Conservation (phyloP, 2,797 vertebrate species). For the Argyrosomus regius region DNA sequence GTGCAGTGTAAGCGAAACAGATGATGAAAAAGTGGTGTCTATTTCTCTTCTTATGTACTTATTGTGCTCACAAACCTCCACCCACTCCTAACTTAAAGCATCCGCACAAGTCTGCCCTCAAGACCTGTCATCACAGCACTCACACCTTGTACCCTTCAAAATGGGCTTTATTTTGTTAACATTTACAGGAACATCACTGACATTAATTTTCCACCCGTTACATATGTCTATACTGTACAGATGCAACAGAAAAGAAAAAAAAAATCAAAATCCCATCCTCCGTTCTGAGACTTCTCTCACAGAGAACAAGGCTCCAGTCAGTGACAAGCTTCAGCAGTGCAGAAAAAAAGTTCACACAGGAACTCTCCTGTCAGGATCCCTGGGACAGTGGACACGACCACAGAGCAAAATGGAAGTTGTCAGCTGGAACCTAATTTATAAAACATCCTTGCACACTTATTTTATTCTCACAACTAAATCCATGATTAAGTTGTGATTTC, state of each 20-base stretch:
- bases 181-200: conserved; percentile 88
- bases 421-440: conserved; percentile 51
- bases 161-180: conserved; percentile 87
- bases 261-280: conserved; percentile 61
- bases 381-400: conserved; percentile 62
- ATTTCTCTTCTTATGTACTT: neutral
- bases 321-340: conserved; percentile 78
- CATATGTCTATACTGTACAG: conserved; percentile 83
- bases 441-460: conserved; percentile 37
- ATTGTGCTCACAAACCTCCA: neutral
- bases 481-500: conserved; percentile 41
- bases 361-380: conserved; percentile 59
- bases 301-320: conserved; percentile 70
- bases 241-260: conserved; percentile 72
- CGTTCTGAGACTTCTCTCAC: conserved; percentile 67
- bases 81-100: no score
- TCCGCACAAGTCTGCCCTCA: no score
- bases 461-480: conserved; percentile 48
- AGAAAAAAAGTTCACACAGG: conserved; percentile 67
- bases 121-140: neutral
- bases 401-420: conserved; percentile 54
- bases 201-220: conserved; percentile 84
- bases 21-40: neutral
- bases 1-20: neutral
- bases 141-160: conserved; percentile 77